These are phyloP conservation scores for Drosophila nr. perissopoda DNA, from an alignment of 2,888 invertebrate species.

Conservation along the genomic window DNA sequence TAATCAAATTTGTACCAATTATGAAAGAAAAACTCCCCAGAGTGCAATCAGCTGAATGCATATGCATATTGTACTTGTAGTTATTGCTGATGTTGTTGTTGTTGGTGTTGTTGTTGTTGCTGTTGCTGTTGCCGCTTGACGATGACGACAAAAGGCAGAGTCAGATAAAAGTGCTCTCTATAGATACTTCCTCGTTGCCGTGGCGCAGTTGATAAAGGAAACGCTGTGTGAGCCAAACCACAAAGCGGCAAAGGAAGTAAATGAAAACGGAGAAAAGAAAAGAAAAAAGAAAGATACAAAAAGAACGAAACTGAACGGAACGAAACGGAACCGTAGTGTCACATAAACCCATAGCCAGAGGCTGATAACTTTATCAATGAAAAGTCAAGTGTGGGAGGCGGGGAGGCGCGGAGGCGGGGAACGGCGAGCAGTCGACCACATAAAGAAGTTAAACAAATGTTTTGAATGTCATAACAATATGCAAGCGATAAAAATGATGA, in stretches of 20 bases:
- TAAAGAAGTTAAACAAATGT: conserved; percentile 55
- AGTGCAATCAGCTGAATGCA: conserved; percentile 63
- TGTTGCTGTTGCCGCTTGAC: conserved; percentile 19
- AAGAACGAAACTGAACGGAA: conserved; percentile 42
- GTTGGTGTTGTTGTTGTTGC: conserved; percentile 3
- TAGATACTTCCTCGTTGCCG: conserved; percentile 67
- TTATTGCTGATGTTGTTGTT: neutral
- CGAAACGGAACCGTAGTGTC: conserved; percentile 36
- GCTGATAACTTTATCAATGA: conserved; percentile 78
- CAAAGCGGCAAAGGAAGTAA: conserved; percentile 49
- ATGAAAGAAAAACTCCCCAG: conserved; percentile 62
- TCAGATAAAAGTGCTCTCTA: conserved; percentile 55
- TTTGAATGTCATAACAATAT: conserved; percentile 72
- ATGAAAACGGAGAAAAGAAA: conserved; percentile 24
- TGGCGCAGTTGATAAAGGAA: conserved; percentile 70
- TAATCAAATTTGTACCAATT: conserved; percentile 69
- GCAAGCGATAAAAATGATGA: conserved; percentile 57
- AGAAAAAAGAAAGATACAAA: conserved; percentile 36
- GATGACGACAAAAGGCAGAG: conserved; percentile 61
- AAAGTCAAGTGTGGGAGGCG: conserved; percentile 53
- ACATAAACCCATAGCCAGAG: conserved; percentile 59
- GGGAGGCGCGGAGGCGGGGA: neutral
- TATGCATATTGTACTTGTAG: conserved; percentile 7
- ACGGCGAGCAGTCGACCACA: conserved; percentile 19
- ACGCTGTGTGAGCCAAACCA: conserved; percentile 49